phyloP scores from a whole-genome alignment of 2,113 vertebrate species.

The Hemiscyllium ocellatum region DNA sequence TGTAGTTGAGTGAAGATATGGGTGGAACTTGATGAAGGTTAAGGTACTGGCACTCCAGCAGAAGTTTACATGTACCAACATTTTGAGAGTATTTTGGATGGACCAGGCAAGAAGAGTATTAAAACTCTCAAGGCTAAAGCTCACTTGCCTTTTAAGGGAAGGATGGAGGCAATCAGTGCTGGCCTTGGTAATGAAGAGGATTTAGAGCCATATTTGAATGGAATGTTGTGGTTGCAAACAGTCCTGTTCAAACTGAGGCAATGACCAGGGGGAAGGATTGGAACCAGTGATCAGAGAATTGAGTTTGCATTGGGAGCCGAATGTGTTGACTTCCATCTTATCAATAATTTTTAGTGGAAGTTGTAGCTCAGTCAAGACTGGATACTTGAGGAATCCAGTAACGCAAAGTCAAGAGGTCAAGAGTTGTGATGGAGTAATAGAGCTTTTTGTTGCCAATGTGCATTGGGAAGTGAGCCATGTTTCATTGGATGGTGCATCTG shows the following conservation, averaged over 20 bases:
- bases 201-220: background rate
- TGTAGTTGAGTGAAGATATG: background rate
- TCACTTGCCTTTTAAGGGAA: background rate
- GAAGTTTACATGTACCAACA: background rate
- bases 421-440: background rate
- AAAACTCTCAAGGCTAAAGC: background rate
- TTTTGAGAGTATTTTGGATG: background rate
- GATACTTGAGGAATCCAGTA: background rate
- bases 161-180: background rate
- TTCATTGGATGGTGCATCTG: background rate
- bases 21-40: background rate
- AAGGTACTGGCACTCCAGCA: background rate
- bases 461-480: background rate
- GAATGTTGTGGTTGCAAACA: background rate
- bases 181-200: background rate
- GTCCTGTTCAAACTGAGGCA: background rate
- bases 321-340: background rate
- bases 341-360: background rate
- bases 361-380: background rate
- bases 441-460: background rate
- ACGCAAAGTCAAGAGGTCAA: background rate
- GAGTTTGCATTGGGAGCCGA: background rate
- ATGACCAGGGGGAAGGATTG: background rate
- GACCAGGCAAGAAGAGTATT: background rate
- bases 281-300: background rate